Evolutionary conservation across 2,797 vertebrate species (phyloP), one percentile per base, ranked within the genome.

Genomic region (Dicrostonyx torquatus): DNA sequence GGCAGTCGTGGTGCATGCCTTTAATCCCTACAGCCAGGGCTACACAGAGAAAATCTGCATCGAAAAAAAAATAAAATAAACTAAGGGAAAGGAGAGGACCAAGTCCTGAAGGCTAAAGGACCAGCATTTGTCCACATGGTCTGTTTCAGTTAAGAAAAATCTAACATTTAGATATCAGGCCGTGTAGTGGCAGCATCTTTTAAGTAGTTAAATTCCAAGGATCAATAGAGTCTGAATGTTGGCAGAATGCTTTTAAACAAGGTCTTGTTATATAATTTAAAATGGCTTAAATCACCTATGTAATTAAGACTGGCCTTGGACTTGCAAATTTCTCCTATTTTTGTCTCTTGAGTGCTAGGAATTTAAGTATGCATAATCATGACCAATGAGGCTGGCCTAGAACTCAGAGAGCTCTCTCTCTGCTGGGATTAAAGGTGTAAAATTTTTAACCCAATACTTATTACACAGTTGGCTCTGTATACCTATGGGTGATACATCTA

Each of bases 81-180:
- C 1, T 58, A 43, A 93, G 80, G 29, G 70, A 73, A 22, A 87
- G 10, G 43, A 22, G 17, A 93, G 48, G 58, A 64, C 60, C 70
- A 89, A 82, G 48, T 75, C 43, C 26, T 45, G 14, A 92, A 92
- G 55, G 83, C 58, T 88, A 34, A 95, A 94, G 93, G 78, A 89
- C 75, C 4, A 93, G 31, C 37, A 90, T 29, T 90, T 6, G 13
- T 53, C 43, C 45, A 37, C 50, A 53, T 2, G 20, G 15, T 86
- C 50, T 94, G 45, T 83, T 77, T 72, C 4, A 79, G 45, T 77
- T 90, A 72, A 94, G 60, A 93, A 83, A 78, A 84, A 73, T 60
- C 13, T 84, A 88, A 79, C 78, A 73, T 31, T 88, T 73, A 91
- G 70, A 40, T 84, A 7, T 45, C n/a, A 14, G 60, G 76, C 34